Evolutionary conservation across 2,888 invertebrate species (phyloP).

Genomic region (Gibbula magus): DNA sequence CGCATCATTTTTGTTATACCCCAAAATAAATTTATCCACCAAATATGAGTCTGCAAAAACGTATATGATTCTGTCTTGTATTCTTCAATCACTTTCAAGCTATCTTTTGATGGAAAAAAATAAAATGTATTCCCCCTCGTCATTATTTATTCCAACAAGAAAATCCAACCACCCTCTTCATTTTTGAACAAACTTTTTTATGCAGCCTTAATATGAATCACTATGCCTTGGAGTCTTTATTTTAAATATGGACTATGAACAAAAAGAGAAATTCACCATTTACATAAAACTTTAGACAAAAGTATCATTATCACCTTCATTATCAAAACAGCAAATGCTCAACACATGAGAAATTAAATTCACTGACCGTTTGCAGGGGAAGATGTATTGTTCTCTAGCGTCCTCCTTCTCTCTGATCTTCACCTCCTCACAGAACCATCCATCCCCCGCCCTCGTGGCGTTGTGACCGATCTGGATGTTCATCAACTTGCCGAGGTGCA

Average conservation of each 20-base stretch:
- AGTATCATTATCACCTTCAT: background rate
- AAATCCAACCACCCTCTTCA: too few relatives aligned
- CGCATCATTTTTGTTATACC: too few relatives aligned
- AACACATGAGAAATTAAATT: background rate
- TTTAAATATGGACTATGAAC: background rate
- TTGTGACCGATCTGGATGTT: constrained; percentile 70
- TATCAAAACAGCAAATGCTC: background rate
- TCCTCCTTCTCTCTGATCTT: constrained; percentile 60
- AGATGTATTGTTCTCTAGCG: constrained; percentile 63
- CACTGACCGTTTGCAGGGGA: constrained; percentile 69
- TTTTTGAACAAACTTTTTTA: too few relatives aligned
- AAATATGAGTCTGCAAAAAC: too few relatives aligned
- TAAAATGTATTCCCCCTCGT: too few relatives aligned
- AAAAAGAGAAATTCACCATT: background rate
- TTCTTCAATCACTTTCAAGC: too few relatives aligned
- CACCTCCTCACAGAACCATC: constrained; percentile 69
- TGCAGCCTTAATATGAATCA: too few relatives aligned
- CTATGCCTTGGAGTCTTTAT: too few relatives aligned
- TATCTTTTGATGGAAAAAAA: too few relatives aligned
- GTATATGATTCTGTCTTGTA: too few relatives aligned
- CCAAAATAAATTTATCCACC: too few relatives aligned
- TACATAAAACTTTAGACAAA: background rate
- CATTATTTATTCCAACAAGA: too few relatives aligned
- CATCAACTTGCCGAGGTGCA: constrained; percentile 65
- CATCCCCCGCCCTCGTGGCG: constrained; percentile 65